phyloP scores from a whole-genome alignment of 2,888 invertebrate species.

The Hyposoter didymator region DNA sequence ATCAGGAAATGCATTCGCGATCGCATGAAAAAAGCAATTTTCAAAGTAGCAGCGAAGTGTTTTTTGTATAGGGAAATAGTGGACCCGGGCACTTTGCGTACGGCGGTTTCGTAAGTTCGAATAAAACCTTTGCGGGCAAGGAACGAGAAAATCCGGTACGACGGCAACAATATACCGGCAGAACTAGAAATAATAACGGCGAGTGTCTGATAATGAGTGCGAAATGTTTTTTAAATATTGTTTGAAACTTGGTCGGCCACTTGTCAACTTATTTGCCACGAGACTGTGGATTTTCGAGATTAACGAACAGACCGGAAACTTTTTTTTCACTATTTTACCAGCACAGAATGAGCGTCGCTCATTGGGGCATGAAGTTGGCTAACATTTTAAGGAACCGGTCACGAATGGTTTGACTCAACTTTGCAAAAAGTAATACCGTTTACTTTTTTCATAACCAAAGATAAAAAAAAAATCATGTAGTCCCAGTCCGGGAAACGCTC shows the following conservation, averaged over 20 bases:
- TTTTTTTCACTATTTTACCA: conserved; percentile 41
- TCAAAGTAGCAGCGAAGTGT: conserved; percentile 22
- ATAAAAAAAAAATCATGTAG: not conserved
- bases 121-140: conserved; percentile 15
- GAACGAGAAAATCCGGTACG: conserved; percentile 41
- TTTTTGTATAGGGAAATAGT: conserved; percentile 5
- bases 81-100: not conserved
- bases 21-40: not conserved
- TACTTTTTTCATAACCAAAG: not conserved
- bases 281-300: not conserved
- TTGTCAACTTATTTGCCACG: conserved; percentile 10
- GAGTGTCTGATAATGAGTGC: conserved; percentile 27
- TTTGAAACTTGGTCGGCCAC: conserved; percentile 58
- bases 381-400: conserved; percentile 65
- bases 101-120: not conserved
- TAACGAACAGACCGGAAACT: conserved; percentile 51
- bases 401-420: conserved; percentile 15
- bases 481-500: conserved; percentile 7
- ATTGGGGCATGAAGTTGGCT: conserved; percentile 48
- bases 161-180: conserved; percentile 37
- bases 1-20: not conserved
- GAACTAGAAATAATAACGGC: conserved; percentile 43
- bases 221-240: conserved; percentile 37
- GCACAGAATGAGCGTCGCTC: conserved; percentile 44
- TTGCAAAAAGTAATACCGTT: conserved; percentile 36